These are phyloP conservation scores for Promerops cafer DNA, from an alignment of 2,113 vertebrate genomes.

Conservation along the genomic window DNA sequence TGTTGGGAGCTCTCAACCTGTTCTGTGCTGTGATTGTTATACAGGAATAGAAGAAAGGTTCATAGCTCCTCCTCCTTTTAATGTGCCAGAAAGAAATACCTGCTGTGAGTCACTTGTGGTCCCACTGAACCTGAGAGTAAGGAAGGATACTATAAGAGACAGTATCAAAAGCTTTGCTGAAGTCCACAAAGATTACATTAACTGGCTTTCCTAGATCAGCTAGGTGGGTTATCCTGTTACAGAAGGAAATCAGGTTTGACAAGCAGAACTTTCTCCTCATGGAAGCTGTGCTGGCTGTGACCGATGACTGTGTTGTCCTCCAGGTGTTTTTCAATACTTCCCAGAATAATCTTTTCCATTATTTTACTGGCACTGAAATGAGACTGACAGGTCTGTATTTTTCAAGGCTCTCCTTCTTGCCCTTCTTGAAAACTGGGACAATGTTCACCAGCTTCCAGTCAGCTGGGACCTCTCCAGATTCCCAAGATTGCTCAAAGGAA, in stretches of 20 bases:
- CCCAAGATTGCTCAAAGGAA: not conserved
- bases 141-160: not conserved
- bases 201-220: not conserved
- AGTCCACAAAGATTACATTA: not conserved
- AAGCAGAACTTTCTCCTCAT: not conserved
- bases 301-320: rapidly evolving
- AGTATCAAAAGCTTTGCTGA: not conserved
- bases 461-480: not conserved
- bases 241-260: not conserved
- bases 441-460: not conserved
- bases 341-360: not conserved
- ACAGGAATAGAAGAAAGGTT: not conserved
- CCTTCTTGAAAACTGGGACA: not conserved
- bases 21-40: not conserved
- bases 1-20: not conserved
- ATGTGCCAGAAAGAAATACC: not conserved
- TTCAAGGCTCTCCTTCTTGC: not conserved
- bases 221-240: not conserved
- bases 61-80: not conserved
- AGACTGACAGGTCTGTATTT: not conserved
- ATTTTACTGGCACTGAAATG: not conserved
- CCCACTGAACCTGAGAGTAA: not conserved
- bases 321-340: not conserved
- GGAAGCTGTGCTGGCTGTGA: not conserved
- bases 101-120: not conserved